These are phyloP conservation scores for Piprites chloris DNA, from an alignment of 2,113 vertebrate genomes.

Conservation along the genomic window DNA sequence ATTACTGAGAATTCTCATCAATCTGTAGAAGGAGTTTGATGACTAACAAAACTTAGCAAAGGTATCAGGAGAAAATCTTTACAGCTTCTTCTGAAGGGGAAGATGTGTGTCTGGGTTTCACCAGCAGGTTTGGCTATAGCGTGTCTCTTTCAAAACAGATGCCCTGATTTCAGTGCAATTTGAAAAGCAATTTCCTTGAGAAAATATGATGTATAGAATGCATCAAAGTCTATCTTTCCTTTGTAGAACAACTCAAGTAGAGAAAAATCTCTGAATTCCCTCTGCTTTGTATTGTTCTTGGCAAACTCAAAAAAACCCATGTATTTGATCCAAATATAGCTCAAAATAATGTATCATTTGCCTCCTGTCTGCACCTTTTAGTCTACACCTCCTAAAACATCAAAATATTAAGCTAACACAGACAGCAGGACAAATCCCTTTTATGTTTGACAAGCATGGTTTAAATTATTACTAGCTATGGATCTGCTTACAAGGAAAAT, in stretches of 20 bases:
- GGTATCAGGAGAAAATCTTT: not conserved
- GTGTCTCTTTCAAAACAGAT: not conserved
- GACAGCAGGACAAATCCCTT: not conserved
- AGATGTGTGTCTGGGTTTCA: not conserved
- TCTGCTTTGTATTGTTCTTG: not conserved
- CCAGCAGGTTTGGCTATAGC: not conserved
- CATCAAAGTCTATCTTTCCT: not conserved
- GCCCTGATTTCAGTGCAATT: not conserved
- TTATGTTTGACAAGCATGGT: not conserved
- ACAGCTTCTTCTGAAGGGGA: not conserved
- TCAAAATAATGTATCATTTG: not conserved
- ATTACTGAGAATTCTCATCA: not conserved
- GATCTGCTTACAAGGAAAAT: not conserved
- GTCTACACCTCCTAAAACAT: not conserved
- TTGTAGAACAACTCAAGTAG: not conserved
- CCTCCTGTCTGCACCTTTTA: not conserved
- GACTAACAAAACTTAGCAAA: not conserved
- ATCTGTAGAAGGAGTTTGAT: not conserved
- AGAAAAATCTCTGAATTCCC: not conserved
- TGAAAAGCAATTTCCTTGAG: not conserved
- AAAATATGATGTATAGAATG: not conserved
- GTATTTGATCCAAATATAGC: not conserved
- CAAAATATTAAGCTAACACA: not conserved
- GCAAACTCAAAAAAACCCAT: not conserved
- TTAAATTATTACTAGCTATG: not conserved